Conservation (phyloP, 2,797 vertebrate genomes). For the Macroramphosus scolopax region DNA sequence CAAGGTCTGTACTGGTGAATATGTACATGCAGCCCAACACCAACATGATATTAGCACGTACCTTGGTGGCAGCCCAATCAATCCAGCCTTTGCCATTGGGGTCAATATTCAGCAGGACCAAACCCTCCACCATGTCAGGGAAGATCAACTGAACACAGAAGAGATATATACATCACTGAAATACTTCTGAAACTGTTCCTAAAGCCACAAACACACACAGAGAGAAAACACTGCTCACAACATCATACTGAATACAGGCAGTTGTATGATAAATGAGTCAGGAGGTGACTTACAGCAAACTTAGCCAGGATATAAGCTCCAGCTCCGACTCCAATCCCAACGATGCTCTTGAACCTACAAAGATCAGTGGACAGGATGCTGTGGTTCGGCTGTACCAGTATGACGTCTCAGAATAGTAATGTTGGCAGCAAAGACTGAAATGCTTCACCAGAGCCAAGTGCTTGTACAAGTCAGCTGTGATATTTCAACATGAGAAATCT, state of each 20-base stretch:
- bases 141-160: slow-evolving; percentile 84
- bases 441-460: slow-evolving; percentile 1
- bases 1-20: rapidly evolving
- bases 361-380: too few species aligned
- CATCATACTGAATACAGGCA: too few species aligned
- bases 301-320: slow-evolving; percentile 95
- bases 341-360: slow-evolving; percentile 91
- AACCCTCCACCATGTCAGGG: slow-evolving; percentile 91
- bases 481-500: too few species aligned
- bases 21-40: too few species aligned
- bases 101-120: slow-evolving; percentile 96
- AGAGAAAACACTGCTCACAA: too few species aligned
- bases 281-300: slow-evolving; percentile 92
- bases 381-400: background rate
- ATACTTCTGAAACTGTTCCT: background rate
- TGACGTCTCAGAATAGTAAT: background rate
- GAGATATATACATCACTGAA: background rate
- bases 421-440: slow-evolving; percentile 8
- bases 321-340: slow-evolving; percentile 94
- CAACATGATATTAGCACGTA: slow-evolving; percentile 38
- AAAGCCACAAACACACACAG: background rate
- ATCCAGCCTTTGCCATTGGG: slow-evolving; percentile 98
- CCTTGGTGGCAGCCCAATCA: slow-evolving; percentile 96
- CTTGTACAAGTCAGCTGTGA: slow-evolving; percentile 3
- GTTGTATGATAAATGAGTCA: too few species aligned